Evolutionary conservation across 2,113 vertebrate species (phyloP), one percentile per base, ranked within the genome.

Genomic region (Mustela lutreola): DNA sequence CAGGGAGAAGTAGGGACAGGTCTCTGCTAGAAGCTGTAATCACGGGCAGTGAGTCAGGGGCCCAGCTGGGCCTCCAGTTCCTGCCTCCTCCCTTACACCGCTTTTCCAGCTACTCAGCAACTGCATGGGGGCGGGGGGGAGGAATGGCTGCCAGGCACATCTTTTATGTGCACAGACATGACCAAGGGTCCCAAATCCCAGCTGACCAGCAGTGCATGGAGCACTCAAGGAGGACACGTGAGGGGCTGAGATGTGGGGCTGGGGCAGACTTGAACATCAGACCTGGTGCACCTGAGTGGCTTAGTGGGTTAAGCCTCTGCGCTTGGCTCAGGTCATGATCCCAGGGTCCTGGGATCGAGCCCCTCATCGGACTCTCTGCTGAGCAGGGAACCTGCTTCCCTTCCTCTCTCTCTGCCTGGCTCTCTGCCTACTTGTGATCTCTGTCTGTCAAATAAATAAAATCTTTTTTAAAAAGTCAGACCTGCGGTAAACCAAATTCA

Each of bases 131-230:
- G 8, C 78, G 1, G 53, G 53, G 53, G 36, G 36, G 36, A 94
- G 82, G 56, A 85, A 48, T 11, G 28, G 60, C 45, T 81, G 19
- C 45, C 42, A 71, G 79, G 26, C 19, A 4, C 11, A 88, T 65
- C 8, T 86, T 91, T 96, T 86, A 91, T 94, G 80, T 95, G 76
- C 67, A 93, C 50, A 95, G 75, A 93, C 93, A 92, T 70, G 22
- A 83, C 79, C 65, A 82, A 91, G 53, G 50, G 33, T 76, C 89
- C 50, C 5, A 81, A 75, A 91, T 84, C 56, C 62, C 75, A 87
- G 78, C 24, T 53, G 5, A 92, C 48, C 39, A 10, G 42, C 73
- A 79, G 83, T 28, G 42, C 12, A 9, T 15, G 3, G 31, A 53
- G 33, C 26, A 58, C 36, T 60, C 65, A 7, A 85, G 19, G 24